These are phyloP conservation scores for Elysia crispata DNA, from an alignment of 2,888 invertebrate species.

Conservation along the genomic window DNA sequence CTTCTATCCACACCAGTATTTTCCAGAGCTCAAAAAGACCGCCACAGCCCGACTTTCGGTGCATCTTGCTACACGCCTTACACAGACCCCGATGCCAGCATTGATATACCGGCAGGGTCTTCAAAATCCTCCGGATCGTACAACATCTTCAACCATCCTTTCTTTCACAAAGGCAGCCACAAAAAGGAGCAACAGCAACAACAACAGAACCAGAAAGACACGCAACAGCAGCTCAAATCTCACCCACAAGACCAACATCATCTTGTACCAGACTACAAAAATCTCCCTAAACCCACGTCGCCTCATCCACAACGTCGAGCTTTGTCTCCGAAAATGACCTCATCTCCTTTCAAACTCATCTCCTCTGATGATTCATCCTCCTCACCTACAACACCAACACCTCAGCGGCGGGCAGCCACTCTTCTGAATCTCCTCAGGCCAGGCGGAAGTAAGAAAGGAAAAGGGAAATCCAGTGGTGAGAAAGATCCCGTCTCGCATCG, in stretches of 20 bases:
- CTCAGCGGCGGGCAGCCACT: constrained; percentile 21
- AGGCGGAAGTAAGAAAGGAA: constrained; percentile 23
- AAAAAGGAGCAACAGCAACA: not conserved
- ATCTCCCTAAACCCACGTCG: constrained; percentile 41
- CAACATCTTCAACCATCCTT: constrained; percentile 14
- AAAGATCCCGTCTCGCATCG: not conserved
- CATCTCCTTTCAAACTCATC: constrained; percentile 32
- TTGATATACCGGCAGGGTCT: not conserved
- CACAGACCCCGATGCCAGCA: not conserved
- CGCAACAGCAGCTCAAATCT: not conserved
- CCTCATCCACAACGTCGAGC: constrained; percentile 36
- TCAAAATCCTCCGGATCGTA: not conserved
- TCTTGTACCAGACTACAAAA: not conserved
- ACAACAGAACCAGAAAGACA: not conserved
- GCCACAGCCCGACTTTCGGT: not conserved
- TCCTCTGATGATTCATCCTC: constrained; percentile 38
- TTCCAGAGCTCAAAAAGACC: constrained; percentile 31
- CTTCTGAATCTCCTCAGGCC: constrained; percentile 30
- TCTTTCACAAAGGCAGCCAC: constrained; percentile 28
- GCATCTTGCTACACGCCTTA: not conserved
- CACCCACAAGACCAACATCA: not conserved
- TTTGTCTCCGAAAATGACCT: constrained; percentile 37
- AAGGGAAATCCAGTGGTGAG: not conserved
- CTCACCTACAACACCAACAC: constrained; percentile 22
- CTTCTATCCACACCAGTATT: constrained; percentile 51